Evolutionary conservation across 2,797 vertebrate species (phyloP), one percentile per base, ranked within the genome.

Genomic region (Anableps anableps): DNA sequence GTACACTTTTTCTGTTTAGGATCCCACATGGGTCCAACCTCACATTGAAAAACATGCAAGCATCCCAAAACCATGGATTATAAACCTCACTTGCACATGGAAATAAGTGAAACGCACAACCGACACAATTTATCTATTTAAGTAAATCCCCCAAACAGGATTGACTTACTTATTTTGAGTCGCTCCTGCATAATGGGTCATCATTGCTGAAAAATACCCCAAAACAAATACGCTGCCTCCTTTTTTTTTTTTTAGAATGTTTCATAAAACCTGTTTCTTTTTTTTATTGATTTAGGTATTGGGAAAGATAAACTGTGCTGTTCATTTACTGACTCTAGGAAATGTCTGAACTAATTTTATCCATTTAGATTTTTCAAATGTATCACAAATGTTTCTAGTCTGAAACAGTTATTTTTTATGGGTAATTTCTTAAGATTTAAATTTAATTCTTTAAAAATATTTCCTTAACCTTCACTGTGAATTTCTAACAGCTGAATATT

Each of bases 91-190:
- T 38, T 43, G 23, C 38, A 70, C 23, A n/a, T 1, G 23, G 23
- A 70, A n/a, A n/a, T 16, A 6, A n/a, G 43, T 43, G 13, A 70
- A 43, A n/a, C 38, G n/a, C 11, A 26, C 66, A 16, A 11, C 23
- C 13, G 38, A 43, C 21, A 70, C 66, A 70, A 41, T 70, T 70
- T 7, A 70, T 43, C 38, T 11, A 43, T n/a, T 70, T 43, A 70
- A 43, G 14, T n/a, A 43, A 70, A 70, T n/a, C 23, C 66, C 66
- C 38, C 38, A n/a, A 70, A 70, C 26, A 70, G 66, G 66, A 70
- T 70, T 43, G 66, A 68, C 66, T 68, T 36, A 66, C 34, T 66
- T 43, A 43, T n/a, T n/a, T n/a, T 70, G 38, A 70, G 38, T 70
- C 26, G 2, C 2, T 55, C 11, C 11, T 70, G 3, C 38, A n/a